phyloP scores from a whole-genome alignment of 2,888 invertebrate genomes.

The Heliconius ethilla region DNA sequence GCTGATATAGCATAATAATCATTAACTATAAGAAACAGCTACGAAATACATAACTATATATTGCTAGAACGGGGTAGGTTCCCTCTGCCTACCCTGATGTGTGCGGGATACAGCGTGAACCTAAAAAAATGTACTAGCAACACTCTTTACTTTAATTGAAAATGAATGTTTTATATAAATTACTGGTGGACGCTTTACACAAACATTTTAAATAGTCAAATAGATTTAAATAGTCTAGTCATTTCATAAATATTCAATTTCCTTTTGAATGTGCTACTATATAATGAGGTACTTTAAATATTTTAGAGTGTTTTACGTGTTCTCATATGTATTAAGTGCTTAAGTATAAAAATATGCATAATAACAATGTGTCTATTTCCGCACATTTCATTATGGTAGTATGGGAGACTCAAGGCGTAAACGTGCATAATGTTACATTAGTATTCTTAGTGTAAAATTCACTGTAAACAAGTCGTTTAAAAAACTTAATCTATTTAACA shows the following conservation, averaged over 20 bases:
- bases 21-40: too few species aligned
- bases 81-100: too few species aligned
- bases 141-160: slow-evolving; percentile 6
- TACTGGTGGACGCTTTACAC: slow-evolving; percentile 11
- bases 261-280: slow-evolving; percentile 14
- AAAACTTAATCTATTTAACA: too few species aligned
- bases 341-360: slow-evolving; percentile 4
- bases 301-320: background rate
- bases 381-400: background rate
- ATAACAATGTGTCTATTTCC: background rate
- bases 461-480: background rate
- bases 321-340: slow-evolving; percentile 1
- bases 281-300: slow-evolving; percentile 23
- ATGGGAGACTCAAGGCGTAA: background rate
- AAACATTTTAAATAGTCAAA: slow-evolving; percentile 26
- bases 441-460: background rate
- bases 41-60: too few species aligned
- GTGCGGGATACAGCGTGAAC: too few species aligned
- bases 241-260: slow-evolving; percentile 26
- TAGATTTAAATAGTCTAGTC: slow-evolving; percentile 22
- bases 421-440: background rate
- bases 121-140: background rate
- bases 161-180: background rate
- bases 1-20: too few species aligned
- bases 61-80: too few species aligned